phyloP scores from a whole-genome alignment of 2,113 vertebrate genomes.

The Prunella fulvescens region DNA sequence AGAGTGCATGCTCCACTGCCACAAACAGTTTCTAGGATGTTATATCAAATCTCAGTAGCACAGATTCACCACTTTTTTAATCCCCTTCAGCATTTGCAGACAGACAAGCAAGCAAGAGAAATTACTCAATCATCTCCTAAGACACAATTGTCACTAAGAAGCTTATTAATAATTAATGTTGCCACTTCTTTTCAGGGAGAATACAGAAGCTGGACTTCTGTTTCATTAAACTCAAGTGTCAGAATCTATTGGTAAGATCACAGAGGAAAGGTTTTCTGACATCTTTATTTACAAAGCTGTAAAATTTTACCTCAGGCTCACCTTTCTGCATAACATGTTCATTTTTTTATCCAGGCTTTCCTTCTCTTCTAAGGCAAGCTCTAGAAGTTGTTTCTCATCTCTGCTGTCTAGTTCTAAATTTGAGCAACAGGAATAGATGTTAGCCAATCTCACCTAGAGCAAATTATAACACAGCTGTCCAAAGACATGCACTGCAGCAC shows the following conservation, averaged over 20 bases:
- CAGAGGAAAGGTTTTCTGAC: not conserved
- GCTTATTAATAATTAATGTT: not conserved
- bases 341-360: slow-evolving; percentile 70
- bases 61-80: not conserved
- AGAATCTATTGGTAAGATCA: not conserved
- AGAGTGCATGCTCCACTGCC: not conserved
- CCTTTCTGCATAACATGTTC: slow-evolving; percentile 72
- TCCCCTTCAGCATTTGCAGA: not conserved
- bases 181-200: not conserved
- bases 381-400: slow-evolving; percentile 80
- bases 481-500: not conserved
- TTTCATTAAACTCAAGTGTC: not conserved
- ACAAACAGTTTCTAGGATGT: not conserved
- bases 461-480: not conserved
- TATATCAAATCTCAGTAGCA: not conserved
- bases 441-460: not conserved
- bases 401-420: slow-evolving; percentile 67
- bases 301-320: slow-evolving; percentile 53
- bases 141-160: not conserved
- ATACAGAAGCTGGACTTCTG: not conserved
- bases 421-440: slow-evolving; percentile 21
- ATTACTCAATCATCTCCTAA: not conserved
- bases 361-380: slow-evolving; percentile 85
- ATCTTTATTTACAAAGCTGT: not conserved
- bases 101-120: not conserved